Evolutionary conservation across 2,113 vertebrate species (phyloP), one percentile per base, ranked within the genome.

Genomic region (Neolamprologus devosi): DNA sequence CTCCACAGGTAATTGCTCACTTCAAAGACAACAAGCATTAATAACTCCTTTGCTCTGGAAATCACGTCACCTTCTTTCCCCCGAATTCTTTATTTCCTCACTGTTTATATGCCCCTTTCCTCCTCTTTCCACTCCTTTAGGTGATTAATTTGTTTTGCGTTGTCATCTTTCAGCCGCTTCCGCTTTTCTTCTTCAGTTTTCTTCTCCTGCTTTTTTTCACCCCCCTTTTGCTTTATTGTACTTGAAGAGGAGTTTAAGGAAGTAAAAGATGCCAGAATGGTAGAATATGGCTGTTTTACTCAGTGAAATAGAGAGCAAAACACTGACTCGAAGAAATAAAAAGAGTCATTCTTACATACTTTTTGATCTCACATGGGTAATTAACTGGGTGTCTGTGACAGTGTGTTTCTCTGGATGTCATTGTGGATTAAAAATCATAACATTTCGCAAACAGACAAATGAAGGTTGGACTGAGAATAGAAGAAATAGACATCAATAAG

Each of bases 141-240:
- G 21, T 58, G 68, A 89, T 89, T 88, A 57, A 85, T 89, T 86
- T 90, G 70, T 86, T 90, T 86, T 88, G 68, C 30, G 17, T 85
- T 4, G 58, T 73, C 85, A 42, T 85, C 45, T 42, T 80, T 81
- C 30, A 13, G n/a, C 42, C 4, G 21, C 17, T 78, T 26, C 26
- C 45, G 33, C 26, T 42, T 26, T 80, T 84, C 75, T 21, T 35
- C 3, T 11, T 9, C 42, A 28, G 28, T 40, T 68, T 68, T 68
- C 63, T 40, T 68, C 63, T 68, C 35, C 11, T 21, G 63, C 33
- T 37, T 84, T 73, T 65, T 28, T 16, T 37, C 47, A 8, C 21
- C 8, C 7, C 35, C 73, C 55, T 4, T 19, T 14, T 30, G 45
- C 23, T 78, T 78, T 30, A 78, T n/a, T 78, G 4, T 78, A 30